Conservation (phyloP, 2,113 vertebrate genomes). For the Ictidomys tridecemlineatus region DNA sequence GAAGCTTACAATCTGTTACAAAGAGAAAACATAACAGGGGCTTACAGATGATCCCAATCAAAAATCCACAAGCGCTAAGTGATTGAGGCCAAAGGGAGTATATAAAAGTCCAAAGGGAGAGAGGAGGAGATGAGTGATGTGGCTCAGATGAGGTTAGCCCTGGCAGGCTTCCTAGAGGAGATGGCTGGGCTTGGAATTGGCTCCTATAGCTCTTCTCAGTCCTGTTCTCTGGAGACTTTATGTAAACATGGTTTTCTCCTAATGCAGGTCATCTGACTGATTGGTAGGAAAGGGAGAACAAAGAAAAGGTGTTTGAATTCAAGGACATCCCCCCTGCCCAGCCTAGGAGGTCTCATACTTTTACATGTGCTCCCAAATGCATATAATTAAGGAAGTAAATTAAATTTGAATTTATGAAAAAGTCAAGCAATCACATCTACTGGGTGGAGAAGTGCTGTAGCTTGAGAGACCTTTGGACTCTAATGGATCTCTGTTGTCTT, state of each 20-base stretch:
- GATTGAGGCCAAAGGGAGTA: conserved; percentile 61
- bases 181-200: conserved; percentile 25
- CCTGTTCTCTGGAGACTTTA: background rate
- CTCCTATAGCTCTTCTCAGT: background rate
- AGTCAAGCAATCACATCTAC: background rate
- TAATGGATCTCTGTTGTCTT: conserved; percentile 33
- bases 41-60: conserved; percentile 66
- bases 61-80: conserved; percentile 63
- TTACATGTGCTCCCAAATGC: background rate
- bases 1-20: background rate
- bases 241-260: background rate
- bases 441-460: background rate
- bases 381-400: background rate
- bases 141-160: conserved; percentile 58
- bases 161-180: conserved; percentile 68
- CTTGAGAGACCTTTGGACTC: conserved; percentile 1
- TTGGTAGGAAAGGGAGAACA: background rate
- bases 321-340: too few species aligned
- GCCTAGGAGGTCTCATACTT: background rate
- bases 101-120: background rate
- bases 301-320: conserved; percentile 17
- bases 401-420: background rate
- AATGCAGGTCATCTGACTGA: background rate
- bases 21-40: conserved; percentile 52
- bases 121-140: background rate